A percentile compares a stretch with the other conserved stretches of the same genome.
These are phyloP conservation scores for Balaeniceps rex DNA, from an alignment of 2,113 vertebrate genomes.

Conservation along the genomic window DNA sequence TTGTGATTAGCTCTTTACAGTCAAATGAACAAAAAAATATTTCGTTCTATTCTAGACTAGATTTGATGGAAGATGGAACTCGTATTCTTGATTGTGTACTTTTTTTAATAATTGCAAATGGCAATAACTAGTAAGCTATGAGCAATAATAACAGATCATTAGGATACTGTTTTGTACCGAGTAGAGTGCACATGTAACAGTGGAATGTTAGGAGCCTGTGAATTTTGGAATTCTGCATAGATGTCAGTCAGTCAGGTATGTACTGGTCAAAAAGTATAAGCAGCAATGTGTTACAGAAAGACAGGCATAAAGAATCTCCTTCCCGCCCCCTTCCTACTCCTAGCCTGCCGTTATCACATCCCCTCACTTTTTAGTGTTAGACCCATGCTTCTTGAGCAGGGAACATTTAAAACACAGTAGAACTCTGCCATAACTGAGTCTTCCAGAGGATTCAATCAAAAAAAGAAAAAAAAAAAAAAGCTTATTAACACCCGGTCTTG, in stretches of 20 bases:
- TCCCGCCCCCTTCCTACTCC: background rate
- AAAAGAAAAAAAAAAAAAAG: background rate
- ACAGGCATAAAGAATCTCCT: background rate
- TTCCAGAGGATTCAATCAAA: constrained; percentile 64
- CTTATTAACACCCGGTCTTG: constrained; percentile 64
- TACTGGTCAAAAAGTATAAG: constrained; percentile 11
- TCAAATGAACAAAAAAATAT: constrained; percentile 48
- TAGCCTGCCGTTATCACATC: background rate
- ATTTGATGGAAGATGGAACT: constrained; percentile 66
- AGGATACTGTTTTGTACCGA: constrained; percentile 36
- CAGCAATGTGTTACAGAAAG: constrained; percentile 26
- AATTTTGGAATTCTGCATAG: constrained; percentile 53
- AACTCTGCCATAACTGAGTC: constrained; percentile 60
- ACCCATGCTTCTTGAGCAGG: background rate
- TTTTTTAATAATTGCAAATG: constrained; percentile 63
- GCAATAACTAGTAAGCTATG: constrained; percentile 75
- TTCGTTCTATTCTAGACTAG: constrained; percentile 38
- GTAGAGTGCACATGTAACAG: background rate
- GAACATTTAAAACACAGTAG: background rate
- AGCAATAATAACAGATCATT: constrained; percentile 75
- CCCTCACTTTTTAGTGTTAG: background rate
- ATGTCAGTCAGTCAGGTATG: constrained; percentile 10
- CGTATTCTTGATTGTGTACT: constrained; percentile 48
- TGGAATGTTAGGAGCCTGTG: constrained; percentile 51
- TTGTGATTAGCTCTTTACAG: constrained; percentile 64